Evolutionary conservation across 2,113 vertebrate genomes (phyloP).

Genomic region (Alectura lathami): DNA sequence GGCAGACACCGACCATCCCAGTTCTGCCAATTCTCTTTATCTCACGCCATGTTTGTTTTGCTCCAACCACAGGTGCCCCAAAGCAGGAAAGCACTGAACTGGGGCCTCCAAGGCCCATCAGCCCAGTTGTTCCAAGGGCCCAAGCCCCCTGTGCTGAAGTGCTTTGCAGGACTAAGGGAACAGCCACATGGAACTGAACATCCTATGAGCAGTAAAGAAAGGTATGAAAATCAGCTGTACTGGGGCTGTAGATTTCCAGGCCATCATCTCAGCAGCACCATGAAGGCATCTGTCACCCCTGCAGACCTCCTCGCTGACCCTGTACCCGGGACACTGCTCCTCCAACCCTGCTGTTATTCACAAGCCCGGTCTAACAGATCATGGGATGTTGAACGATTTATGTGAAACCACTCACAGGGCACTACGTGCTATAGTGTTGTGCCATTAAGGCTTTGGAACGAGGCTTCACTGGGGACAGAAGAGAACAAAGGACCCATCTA

Average conservation of each 20-base stretch:
- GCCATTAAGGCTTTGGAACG: background rate
- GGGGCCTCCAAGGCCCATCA: background rate
- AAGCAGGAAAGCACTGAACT: background rate
- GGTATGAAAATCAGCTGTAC: accelerated
- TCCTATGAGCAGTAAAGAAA: accelerated
- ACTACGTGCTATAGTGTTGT: background rate
- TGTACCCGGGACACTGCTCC: background rate
- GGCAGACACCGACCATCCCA: background rate
- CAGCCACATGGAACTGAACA: background rate
- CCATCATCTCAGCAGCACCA: background rate
- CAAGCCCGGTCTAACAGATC: background rate
- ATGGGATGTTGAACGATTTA: background rate
- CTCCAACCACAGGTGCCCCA: background rate
- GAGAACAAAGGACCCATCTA: background rate
- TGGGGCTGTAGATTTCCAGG: accelerated
- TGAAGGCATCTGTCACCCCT: accelerated
- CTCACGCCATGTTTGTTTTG: accelerated
- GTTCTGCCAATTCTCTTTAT: background rate
- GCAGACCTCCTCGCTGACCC: accelerated
- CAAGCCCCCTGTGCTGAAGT: background rate
- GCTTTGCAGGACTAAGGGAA: background rate
- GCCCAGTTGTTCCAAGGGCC: background rate
- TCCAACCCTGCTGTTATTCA: background rate
- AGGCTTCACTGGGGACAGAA: background rate
- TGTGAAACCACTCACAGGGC: background rate